Percentiles rank a stretch among this genome's conserved stretches.
phyloP scores from a whole-genome alignment of 2,888 invertebrate genomes.

The Drosophila bunnanda region DNA sequence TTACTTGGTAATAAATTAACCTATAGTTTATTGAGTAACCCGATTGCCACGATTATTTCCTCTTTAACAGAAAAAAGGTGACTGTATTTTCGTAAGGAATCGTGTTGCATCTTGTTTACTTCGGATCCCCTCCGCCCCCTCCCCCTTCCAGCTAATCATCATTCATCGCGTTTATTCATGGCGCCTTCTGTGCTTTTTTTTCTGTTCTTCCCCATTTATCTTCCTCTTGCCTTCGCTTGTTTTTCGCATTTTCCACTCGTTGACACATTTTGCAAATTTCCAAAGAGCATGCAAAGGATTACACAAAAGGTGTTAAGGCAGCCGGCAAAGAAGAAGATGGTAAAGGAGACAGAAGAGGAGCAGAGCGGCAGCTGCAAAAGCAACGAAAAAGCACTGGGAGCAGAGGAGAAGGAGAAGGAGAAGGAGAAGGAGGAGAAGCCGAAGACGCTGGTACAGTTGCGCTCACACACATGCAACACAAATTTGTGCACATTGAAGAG shows the following conservation, averaged over 20 bases:
- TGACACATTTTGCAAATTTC: constrained; percentile 29
- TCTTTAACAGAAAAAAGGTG: too few species aligned
- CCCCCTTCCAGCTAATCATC: neutral
- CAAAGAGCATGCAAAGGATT: constrained; percentile 23
- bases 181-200: neutral
- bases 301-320: constrained; percentile 35
- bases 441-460: constrained; percentile 46
- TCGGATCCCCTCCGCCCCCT: neutral
- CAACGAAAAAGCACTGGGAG: constrained; percentile 28
- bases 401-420: constrained; percentile 2
- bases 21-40: too few species aligned
- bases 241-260: constrained; percentile 8
- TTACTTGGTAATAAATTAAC: neutral
- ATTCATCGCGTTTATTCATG: neutral
- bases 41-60: neutral
- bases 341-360: neutral
- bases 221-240: neutral
- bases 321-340: neutral
- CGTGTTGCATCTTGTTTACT: neutral
- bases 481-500: constrained; percentile 7
- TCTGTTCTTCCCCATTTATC: neutral
- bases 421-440: constrained; percentile 20
- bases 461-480: constrained; percentile 8
- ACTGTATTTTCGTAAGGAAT: neutral
- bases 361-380: constrained; percentile 39